Base-by-base conservation (phyloP, 2,888 invertebrate genomes). In the Mesochorus sp. region DNA sequence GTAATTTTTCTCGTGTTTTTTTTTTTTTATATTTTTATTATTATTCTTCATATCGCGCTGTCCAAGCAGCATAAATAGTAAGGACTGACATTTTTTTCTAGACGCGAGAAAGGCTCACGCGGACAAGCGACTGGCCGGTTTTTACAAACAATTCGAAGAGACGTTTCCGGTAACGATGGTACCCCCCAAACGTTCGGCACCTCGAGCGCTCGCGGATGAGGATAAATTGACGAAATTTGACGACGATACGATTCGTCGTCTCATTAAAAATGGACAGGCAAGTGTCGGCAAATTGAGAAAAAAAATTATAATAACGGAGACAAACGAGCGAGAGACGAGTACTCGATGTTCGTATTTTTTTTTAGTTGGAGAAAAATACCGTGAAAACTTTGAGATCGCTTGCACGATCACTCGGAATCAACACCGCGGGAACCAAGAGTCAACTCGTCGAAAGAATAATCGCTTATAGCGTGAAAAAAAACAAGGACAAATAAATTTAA, bases 381-480 rank as follows among this genome's bases (percentile, higher is more conserved):
- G 6, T 70, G 10, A 1, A 2, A 5, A 49, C 79, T 28, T 51
- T 84, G 21, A 77, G 66, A 61, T 14, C 5, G 0, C 76, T 76
- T 8, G 75, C 74, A 28, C 74, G 51, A 51, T 76, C 49, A 10
- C 34, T 78, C 6, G 74, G 71, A 47, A 21, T 67, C 19, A 75
- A 24, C 39, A 71, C 17, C n/a, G 14, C 53, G 17, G 82, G 79
- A 19, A 64, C 17, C 17, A 84, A 83, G 51, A n/a, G 6, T 6
- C 74, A 82, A 0, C 70, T 83, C 5, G 26, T 82, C 0, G 26
- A 74, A 1, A 76, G 49, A 17, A 72, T 64, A 64, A 51, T 51
- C 6, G 37, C 44, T 51, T 19, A 64, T 12, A 51, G 17, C 14
- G 24, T 12, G 2, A 10, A 3, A 37, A 64, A 42, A 5, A 12